Percentiles rank a stretch among this genome's conserved stretches.
Conservation (phyloP, 92 coral and sea anemone genomes). For the Porites cylindrica region DNA sequence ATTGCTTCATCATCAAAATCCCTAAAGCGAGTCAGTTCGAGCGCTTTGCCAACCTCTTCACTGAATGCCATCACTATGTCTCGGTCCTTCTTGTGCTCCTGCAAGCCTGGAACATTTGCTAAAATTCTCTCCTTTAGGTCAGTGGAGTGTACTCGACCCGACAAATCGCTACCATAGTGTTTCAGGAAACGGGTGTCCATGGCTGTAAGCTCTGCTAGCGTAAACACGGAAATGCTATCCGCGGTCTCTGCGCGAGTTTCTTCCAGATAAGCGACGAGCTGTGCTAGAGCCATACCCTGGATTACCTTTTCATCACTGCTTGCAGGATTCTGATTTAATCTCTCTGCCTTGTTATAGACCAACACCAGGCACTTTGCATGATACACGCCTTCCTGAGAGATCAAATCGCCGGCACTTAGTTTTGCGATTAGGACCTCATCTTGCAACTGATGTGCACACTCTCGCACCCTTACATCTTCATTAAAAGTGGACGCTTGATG, state of each 20-base stretch:
- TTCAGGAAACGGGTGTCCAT: constrained; percentile 27
- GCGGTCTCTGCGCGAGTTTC: constrained; percentile 48
- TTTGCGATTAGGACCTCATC: constrained; percentile 49
- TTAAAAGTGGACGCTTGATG: constrained; percentile 63
- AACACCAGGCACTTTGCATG: constrained; percentile 54
- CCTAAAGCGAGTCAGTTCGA: constrained; percentile 7
- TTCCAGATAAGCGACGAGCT: constrained; percentile 63
- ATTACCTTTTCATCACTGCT: constrained; percentile 25
- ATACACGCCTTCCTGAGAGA: constrained; percentile 64
- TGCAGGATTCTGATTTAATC: constrained; percentile 5
- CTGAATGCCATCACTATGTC: constrained; percentile 60
- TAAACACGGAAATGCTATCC: constrained; percentile 34
- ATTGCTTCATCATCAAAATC: constrained; percentile 69
- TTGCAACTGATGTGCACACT: constrained; percentile 50
- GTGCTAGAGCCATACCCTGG: constrained; percentile 57
- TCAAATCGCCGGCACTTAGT: constrained; percentile 64
- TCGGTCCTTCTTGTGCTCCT: constrained; percentile 65
- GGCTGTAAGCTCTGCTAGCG: constrained; percentile 42
- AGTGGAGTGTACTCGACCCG: constrained; percentile 42
- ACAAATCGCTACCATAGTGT: constrained; percentile 8
- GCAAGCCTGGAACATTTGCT: constrained; percentile 62
- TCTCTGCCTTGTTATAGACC: constrained; percentile 56
- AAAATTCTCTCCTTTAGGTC: constrained; percentile 59
- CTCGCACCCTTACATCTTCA: constrained; percentile 57
- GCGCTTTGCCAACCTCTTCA: constrained; percentile 54